Conservation (phyloP, 2,888 invertebrate species). For the Dioctria linearis region DNA sequence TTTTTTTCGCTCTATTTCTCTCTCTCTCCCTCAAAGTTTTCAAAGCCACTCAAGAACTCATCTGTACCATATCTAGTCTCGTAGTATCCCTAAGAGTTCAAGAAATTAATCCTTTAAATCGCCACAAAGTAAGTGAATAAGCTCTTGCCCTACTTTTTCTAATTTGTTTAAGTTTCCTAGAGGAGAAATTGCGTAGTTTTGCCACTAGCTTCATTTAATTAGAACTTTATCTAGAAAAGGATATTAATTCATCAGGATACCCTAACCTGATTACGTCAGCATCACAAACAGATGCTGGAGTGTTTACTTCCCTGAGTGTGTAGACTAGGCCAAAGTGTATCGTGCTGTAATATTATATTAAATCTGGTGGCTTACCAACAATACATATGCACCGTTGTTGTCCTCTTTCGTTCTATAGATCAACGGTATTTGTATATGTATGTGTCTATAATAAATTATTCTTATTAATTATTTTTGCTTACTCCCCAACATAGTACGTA, state of each 20-base stretch:
- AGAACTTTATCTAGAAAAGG: conserved; percentile 41
- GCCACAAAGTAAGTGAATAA: conserved; percentile 10
- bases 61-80: background rate
- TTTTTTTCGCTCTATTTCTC: no score
- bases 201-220: conserved; percentile 41
- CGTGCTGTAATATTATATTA: background rate
- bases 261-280: conserved; percentile 40
- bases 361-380: no score
- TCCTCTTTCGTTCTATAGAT: background rate
- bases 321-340: background rate
- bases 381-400: no score
- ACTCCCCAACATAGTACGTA: background rate
- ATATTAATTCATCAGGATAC: conserved; percentile 43
- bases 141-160: conserved; percentile 1
- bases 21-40: no score
- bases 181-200: conserved; percentile 25
- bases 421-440: background rate
- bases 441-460: conserved; percentile 41
- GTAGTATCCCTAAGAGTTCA: background rate
- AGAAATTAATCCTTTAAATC: conserved; percentile 5
- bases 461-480: conserved; percentile 48
- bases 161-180: background rate
- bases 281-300: conserved; percentile 35
- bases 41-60: no score
- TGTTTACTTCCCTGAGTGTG: background rate